phyloP scores from a whole-genome alignment of 2,113 vertebrate genomes.

The Alaudala cheleensis region DNA sequence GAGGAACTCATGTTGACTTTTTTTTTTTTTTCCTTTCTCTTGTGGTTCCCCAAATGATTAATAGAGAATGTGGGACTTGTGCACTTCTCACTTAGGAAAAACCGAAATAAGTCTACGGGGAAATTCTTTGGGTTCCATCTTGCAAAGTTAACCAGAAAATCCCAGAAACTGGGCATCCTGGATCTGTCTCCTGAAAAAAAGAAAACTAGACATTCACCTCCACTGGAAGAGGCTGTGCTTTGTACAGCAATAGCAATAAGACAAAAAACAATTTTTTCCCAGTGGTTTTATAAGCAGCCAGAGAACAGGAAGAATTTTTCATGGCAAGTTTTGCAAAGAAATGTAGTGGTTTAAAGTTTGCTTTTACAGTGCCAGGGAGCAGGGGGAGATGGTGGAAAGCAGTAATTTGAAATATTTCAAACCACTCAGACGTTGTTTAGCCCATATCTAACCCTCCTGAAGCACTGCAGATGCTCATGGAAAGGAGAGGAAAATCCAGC shows the following conservation, averaged over 20 bases:
- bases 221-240: neutral
- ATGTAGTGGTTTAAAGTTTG: neutral
- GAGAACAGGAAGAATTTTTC: constrained; percentile 7
- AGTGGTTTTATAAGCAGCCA: neutral
- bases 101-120: neutral
- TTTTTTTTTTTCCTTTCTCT: constrained; percentile 29
- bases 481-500: neutral
- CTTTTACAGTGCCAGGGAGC: neutral
- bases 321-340: neutral
- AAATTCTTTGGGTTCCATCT: constrained; percentile 16
- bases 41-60: constrained; percentile 49
- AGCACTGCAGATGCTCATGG: neutral
- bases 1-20: constrained; percentile 15
- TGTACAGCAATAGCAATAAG: neutral
- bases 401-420: neutral
- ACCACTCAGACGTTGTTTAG: neutral
- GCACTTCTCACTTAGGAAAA: constrained; percentile 28
- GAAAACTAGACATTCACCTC: neutral
- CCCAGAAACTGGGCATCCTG: neutral
- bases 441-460: neutral
- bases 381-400: neutral
- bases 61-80: constrained; percentile 21
- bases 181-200: neutral
- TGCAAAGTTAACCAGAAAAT: neutral
- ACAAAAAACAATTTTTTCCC: neutral